Evolutionary conservation across 2,797 vertebrate species (phyloP), one percentile per base, ranked within the genome.

Genomic region (Sardinella longiceps): DNA sequence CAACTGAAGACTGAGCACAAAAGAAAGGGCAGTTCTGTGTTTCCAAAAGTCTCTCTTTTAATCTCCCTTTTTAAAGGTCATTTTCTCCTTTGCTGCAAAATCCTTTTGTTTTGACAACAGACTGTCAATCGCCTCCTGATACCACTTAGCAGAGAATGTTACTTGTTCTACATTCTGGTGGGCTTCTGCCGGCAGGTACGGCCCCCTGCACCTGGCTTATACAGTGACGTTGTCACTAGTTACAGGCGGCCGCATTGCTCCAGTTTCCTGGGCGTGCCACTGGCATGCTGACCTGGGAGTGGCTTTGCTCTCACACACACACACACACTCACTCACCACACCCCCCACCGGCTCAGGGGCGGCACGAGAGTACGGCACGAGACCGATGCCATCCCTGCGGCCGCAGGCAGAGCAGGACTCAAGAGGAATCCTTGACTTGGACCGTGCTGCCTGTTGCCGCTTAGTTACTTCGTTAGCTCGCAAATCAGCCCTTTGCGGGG

Each of bases 391-490:
- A 84, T 80, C 80, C 88, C 89, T 91, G 85, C 1, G 43, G 28
- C 5, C 80, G 80, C 45, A 37, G 51, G n/a, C n/a, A n/a, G n/a
- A n/a, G n/a, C n/a, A n/a, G n/a, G n/a, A n/a, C n/a, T n/a, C n/a
- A n/a, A n/a, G 14, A 80, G 43, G 1, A 43, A 1, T 84, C 80
- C 25, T 80, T 70, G 50, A 87, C 86, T 85, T 53, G 77, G 28
- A 20, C 74, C 70, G 60, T 4, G 33, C 80, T 30, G 14, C 86
- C n/a, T n/a, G 43, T 4, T 43, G 43, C 43, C n/a, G n/a, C n/a
- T n/a, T n/a, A n/a, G n/a, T 90, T 86, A 88, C 81, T 87, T 33
- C 18, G 30, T 85, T 93, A 92, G 92, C 91, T 93, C 90, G 87
- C 87, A 85, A 90, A 88, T 93, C 81, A 93, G 92, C 90, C 92